Evolutionary conservation across 2,113 vertebrate genomes (phyloP).

Genomic region (Myotis lucifugus): DNA sequence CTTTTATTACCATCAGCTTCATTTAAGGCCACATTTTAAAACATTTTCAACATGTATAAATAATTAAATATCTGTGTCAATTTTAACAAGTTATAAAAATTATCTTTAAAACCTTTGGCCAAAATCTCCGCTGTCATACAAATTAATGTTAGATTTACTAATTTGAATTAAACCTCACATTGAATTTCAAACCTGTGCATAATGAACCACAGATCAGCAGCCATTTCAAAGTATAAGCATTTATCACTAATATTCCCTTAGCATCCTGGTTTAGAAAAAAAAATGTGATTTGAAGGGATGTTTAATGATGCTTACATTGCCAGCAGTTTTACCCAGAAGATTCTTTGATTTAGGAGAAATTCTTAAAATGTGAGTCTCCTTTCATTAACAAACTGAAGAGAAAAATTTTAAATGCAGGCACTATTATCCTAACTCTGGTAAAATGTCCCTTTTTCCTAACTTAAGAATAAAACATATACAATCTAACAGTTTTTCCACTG

Average conservation of each 20-base stretch:
- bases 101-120: not conserved
- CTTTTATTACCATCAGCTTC: conserved; percentile 9
- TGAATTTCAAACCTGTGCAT: not conserved
- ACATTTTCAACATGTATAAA: not conserved
- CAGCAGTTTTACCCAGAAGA: not conserved
- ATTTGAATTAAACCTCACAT: not conserved
- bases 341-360: conserved; percentile 12
- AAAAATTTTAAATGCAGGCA: not conserved
- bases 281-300: conserved; percentile 28
- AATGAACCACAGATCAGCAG: not conserved
- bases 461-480: not conserved
- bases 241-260: not conserved
- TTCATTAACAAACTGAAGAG: conserved; percentile 26
- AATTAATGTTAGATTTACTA: not conserved
- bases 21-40: not conserved
- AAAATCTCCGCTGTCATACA: not conserved
- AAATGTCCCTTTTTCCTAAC: not conserved
- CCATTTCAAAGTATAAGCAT: not conserved
- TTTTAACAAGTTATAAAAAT: conserved; percentile 11
- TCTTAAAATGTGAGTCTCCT: conserved; percentile 6
- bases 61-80: conserved; percentile 12
- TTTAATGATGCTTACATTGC: conserved; percentile 11
- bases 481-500: not conserved
- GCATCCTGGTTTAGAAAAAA: not conserved
- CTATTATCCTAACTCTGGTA: not conserved